Percentiles rank a stretch among this genome's conserved stretches.
phyloP scores from a whole-genome alignment of 2,797 vertebrate species.

The Diceros bicornis region DNA sequence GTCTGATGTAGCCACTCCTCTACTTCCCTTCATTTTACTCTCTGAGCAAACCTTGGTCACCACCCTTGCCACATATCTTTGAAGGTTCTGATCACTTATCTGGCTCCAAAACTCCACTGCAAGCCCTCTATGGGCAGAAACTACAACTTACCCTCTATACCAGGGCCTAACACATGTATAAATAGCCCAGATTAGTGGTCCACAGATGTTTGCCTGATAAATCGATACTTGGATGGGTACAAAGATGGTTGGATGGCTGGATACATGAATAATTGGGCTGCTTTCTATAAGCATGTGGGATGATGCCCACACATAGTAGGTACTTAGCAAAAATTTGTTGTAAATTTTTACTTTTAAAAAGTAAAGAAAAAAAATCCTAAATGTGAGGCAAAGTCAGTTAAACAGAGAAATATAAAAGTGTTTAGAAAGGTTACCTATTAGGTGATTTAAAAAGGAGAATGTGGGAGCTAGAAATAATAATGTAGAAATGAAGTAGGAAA shows the following conservation, averaged over 20 bases:
- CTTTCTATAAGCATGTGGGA: not conserved
- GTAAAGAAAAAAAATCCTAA: not conserved
- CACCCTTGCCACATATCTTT: not conserved
- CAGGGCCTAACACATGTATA: not conserved
- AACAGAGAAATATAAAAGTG: not conserved
- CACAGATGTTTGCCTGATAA: not conserved
- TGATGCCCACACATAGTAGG: not conserved
- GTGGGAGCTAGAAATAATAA: not conserved
- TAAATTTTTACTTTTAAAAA: too few species aligned
- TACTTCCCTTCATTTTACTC: not conserved
- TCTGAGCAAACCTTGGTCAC: not conserved
- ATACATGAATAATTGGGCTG: not conserved
- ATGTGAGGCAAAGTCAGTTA: not conserved
- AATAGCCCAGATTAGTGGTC: not conserved
- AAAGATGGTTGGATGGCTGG: not conserved
- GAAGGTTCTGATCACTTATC: not conserved
- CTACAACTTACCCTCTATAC: not conserved
- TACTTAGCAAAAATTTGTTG: not conserved
- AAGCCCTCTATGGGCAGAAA: not conserved
- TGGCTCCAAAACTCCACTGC: not conserved
- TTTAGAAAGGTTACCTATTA: not conserved
- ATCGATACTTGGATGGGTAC: not conserved
- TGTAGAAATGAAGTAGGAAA: conserved; percentile 68
- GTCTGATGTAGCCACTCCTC: not conserved
- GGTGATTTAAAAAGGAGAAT: not conserved